phyloP scores from a whole-genome alignment of 2,113 vertebrate genomes.

The Stegostoma tigrinum region DNA sequence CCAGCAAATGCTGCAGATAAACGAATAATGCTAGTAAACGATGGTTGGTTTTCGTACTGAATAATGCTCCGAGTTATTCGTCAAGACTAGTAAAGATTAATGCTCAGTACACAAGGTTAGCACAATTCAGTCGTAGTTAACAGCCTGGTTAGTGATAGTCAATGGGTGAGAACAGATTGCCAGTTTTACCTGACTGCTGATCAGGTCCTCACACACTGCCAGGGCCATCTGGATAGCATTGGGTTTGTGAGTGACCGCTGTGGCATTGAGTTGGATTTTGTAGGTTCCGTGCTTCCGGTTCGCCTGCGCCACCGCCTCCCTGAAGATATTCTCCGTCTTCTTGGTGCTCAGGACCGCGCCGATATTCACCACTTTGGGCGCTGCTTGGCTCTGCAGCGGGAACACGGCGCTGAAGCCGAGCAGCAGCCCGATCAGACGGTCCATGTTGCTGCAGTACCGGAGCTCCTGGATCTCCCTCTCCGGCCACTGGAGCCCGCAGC shows the following conservation, averaged over 20 bases:
- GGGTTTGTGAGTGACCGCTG: constrained; percentile 89
- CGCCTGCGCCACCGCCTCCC: constrained; percentile 82
- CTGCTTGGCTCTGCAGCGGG: constrained; percentile 69
- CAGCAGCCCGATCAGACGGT: constrained; percentile 32
- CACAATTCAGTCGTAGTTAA: no score
- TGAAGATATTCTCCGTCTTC: constrained; percentile 87
- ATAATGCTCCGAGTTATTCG: neutral
- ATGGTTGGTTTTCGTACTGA: neutral
- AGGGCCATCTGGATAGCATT: constrained; percentile 98
- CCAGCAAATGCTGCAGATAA: neutral
- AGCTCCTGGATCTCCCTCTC: no score
- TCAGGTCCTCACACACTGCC: constrained; percentile 94
- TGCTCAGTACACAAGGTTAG: no score
- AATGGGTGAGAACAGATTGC: neutral
- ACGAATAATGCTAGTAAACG: neutral
- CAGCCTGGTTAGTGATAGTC: no score
- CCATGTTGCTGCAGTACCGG: neutral
- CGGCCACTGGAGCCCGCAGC: neutral
- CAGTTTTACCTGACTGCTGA: constrained; percentile 82
- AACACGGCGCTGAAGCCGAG: constrained; percentile 57
- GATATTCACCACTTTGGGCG: constrained; percentile 81
- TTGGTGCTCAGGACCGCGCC: constrained; percentile 91
- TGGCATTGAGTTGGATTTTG: constrained; percentile 94
- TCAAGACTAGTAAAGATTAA: neutral
- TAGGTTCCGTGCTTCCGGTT: constrained; percentile 80